Conservation (phyloP, 2,888 invertebrate genomes). For the Euzetes globulus region DNA sequence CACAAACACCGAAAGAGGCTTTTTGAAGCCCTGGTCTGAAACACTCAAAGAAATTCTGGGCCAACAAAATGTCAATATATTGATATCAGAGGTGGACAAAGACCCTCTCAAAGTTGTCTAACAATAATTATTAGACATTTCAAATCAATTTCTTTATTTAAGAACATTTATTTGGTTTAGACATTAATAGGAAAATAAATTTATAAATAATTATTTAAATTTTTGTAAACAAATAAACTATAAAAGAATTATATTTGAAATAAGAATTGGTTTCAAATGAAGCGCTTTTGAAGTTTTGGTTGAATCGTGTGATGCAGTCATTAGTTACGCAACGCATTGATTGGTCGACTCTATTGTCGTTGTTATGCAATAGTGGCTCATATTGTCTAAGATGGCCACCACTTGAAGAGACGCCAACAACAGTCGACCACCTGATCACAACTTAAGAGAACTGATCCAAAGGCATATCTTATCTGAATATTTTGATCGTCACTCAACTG, state of each 20-base stretch:
- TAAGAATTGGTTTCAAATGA: not conserved
- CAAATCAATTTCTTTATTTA: not conserved
- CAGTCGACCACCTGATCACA: too few species aligned
- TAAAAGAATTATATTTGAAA: too few species aligned
- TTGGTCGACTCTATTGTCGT: not conserved
- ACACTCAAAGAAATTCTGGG: conserved; percentile 28
- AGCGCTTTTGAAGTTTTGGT: not conserved
- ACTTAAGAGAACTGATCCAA: not conserved
- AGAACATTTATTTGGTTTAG: too few species aligned
- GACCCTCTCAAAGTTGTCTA: conserved; percentile 40
- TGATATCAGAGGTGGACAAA: conserved; percentile 38
- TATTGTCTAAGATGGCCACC: conserved; percentile 9
- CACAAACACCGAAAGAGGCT: conserved; percentile 87
- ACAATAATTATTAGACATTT: not conserved
- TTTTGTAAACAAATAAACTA: not conserved
- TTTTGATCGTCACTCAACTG: not conserved
- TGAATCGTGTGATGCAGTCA: not conserved
- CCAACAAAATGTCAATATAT: conserved; percentile 33
- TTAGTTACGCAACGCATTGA: not conserved
- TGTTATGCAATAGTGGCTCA: not conserved
- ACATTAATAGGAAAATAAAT: too few species aligned
- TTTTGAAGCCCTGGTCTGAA: conserved; percentile 41
- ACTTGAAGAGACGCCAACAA: not conserved
- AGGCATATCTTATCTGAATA: too few species aligned
- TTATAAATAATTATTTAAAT: too few species aligned